Conservation (phyloP, 2,888 invertebrate genomes). For the Chrysina gloriosa region DNA sequence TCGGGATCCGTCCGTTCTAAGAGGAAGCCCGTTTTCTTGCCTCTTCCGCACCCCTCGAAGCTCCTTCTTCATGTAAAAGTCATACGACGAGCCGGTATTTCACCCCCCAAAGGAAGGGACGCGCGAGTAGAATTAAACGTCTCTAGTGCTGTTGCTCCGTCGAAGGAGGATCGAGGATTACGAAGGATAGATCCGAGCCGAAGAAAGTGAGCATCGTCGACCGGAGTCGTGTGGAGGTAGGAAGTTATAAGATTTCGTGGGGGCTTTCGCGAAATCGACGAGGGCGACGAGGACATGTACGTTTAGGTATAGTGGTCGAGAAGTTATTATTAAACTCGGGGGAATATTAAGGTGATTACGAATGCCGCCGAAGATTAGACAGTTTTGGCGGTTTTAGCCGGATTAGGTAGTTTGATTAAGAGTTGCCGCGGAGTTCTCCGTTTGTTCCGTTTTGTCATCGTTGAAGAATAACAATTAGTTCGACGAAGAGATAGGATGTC, state of each 20-base stretch:
- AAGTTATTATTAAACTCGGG: slow-evolving; percentile 6
- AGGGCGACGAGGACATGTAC: neutral
- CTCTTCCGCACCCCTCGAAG: neutral
- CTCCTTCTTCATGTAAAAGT: slow-evolving; percentile 18
- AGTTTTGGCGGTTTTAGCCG: slow-evolving; percentile 21
- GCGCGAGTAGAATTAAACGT: slow-evolving; percentile 8
- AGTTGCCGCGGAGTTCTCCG: no score
- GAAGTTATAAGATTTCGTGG: slow-evolving; percentile 20
- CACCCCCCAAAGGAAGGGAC: neutral
- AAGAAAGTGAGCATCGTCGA: slow-evolving; percentile 1
- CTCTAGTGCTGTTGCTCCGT: neutral
- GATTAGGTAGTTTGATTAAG: slow-evolving; percentile 28
- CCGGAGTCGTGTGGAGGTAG: no score
- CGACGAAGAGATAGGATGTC: no score
- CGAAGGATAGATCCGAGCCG: neutral
- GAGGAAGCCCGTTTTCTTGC: neutral
- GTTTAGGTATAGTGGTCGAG: neutral
- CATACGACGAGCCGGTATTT: slow-evolving; percentile 15
- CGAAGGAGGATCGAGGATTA: neutral
- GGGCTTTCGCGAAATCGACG: neutral
- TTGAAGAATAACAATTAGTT: no score
- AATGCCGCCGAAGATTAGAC: slow-evolving; percentile 4
- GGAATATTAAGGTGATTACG: neutral
- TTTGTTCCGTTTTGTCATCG: no score
- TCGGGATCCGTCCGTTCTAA: neutral